Base-by-base conservation (phyloP, 2,113 vertebrate species). In the Phyllostomus hastatus region DNA sequence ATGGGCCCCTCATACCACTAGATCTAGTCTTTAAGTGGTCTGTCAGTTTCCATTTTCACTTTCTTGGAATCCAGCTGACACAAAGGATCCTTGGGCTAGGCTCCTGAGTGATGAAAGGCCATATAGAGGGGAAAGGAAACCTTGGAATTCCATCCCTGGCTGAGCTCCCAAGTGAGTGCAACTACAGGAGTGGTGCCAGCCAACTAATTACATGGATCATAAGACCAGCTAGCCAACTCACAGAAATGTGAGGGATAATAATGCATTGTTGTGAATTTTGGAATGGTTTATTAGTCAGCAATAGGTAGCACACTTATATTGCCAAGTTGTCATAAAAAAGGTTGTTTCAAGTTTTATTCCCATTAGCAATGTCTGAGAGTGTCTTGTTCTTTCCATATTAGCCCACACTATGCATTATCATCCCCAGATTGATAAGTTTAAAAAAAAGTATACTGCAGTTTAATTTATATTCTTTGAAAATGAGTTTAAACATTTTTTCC, bases 391-490 rank as follows among this genome's bases (percentile, higher is more conserved):
- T 91, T 73, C 48, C 48, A 69, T 12, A 46, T 72, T 57, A 83
- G n/a, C 28, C 22, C 15, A 67, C 9, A 26, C 10, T 75, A 17
- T 43, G 7, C 6, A 19, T 81, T 91, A 35, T 14, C 66, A 76
- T 48, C 28, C 64, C 31, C 22, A 52, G 35, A 48, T 46, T 78
- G 46, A 20, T 43, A 90, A 73, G 4, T 52, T 75, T n/a, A 35
- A 46, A 54, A 35, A 79, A 69, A 59, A 1, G 2, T 52, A 50
- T 16, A 10, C 28, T 69, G 7, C 9, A 43, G 5, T 43, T 88
- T 79, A 86, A 70, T 28, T 76, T 93, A 22, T 24, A 85, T 91
- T 91, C 17, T 85, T 90, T 88, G 38, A 94, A 91, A 82, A 61
- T 35, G 31, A 82, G 11, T 66, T 76, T 82, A 79, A 93, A 50